Evolutionary conservation across 2,888 invertebrate genomes (phyloP).

Genomic region (Craniophora ligustri): DNA sequence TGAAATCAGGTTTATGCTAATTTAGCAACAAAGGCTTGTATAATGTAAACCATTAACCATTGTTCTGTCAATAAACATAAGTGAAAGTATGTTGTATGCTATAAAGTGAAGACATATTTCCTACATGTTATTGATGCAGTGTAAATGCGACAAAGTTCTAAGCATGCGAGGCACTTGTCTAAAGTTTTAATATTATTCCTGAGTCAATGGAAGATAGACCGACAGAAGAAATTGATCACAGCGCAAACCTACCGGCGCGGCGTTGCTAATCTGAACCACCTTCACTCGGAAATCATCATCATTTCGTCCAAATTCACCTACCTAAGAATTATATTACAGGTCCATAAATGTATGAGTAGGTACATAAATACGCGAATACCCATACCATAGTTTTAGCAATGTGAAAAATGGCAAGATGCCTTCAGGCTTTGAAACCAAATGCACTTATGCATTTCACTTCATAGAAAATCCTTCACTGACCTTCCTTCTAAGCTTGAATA

Average conservation of each 20-base stretch:
- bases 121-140: not conserved
- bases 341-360: too few relatives aligned
- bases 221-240: too few relatives aligned
- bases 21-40: slow-evolving; percentile 5
- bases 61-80: slow-evolving; percentile 36
- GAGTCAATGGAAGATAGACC: too few relatives aligned
- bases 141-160: not conserved
- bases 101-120: not conserved
- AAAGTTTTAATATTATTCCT: not conserved
- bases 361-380: too few relatives aligned
- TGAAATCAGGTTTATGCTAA: slow-evolving; percentile 28
- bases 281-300: too few relatives aligned
- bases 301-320: too few relatives aligned
- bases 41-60: slow-evolving; percentile 21
- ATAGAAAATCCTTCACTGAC: slow-evolving; percentile 13
- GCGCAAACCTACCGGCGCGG: too few relatives aligned
- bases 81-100: slow-evolving; percentile 32
- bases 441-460: slow-evolving; percentile 21
- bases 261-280: too few relatives aligned
- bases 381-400: too few relatives aligned
- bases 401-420: too few relatives aligned
- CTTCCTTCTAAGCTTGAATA: slow-evolving; percentile 3
- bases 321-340: too few relatives aligned
- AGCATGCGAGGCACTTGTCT: not conserved
- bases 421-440: slow-evolving; percentile 5